Base-by-base conservation (phyloP, 2,113 vertebrate genomes). In the Psettodes erumei region DNA sequence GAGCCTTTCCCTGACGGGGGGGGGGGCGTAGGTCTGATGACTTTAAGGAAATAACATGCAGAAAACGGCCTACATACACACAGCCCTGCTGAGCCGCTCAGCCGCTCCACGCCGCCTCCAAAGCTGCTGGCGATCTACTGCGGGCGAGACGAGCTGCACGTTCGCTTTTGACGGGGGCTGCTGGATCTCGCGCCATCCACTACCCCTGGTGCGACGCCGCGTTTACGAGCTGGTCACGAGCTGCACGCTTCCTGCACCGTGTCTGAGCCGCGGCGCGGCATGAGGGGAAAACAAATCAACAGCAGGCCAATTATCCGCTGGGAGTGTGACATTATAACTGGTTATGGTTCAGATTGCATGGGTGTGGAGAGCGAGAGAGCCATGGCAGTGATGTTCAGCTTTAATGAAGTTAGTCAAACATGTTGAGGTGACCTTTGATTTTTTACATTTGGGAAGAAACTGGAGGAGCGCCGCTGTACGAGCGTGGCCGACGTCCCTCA, bases 31-130 rank as follows among this genome's bases (percentile, higher is more conserved):
- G 85, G 79, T 85, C 87, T 88, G 88, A 86, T 83, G 86, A 86
- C 77, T 90, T 91, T 83, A 90, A 89, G 87, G 83, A 89, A 91
- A 91, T 86, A 87, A 91, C 88, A 89, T 86, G 75, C 85, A 85
- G 82, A 91, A 87, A 85, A 84, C 83, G 70, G 86, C 88, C 89
- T 82, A 85, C 83, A 86, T 90, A 71, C 75, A 67, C 88, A 87
- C 82, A 77, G 72, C 71, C 84, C 78, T 76, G 81, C 85, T 80
- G 83, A 88, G 84, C 88, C 82, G 74, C 85, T 85, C 83, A 66
- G 64, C 71, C 55, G 12, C 79, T 54, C 63, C 77, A 74, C 60
- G 30, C 23, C 61, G 55, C 82, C 80, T 79, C 63, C 69, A 86
- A 77, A 83, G 72, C 86, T 70, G 79, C 68, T 75, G 70, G n/a